A percentile compares a stretch with the other conserved stretches of the same genome.
Conservation (phyloP, 30 jellyfish, hydroid and myxozoan genomes). For the Hydractinia symbiolongicarpus region DNA sequence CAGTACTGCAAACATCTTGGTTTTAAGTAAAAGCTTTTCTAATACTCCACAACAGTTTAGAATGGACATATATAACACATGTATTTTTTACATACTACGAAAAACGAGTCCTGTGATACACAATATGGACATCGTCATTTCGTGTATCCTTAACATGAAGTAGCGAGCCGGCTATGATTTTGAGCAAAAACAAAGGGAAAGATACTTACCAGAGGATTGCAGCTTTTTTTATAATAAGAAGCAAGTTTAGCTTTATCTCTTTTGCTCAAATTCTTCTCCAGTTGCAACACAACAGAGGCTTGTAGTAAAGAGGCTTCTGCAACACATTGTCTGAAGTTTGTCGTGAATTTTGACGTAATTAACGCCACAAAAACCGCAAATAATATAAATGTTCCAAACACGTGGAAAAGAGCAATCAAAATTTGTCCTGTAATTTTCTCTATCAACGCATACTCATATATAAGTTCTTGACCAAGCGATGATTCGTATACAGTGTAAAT, state of each 20-base stretch:
- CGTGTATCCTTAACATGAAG: too few relatives aligned
- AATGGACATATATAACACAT: too few relatives aligned
- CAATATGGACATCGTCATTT: too few relatives aligned
- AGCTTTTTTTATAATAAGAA: conserved; percentile 4
- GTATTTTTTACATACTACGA: too few relatives aligned
- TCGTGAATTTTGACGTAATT: conserved; percentile 29
- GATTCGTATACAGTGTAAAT: conserved; percentile 20
- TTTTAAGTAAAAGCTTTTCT: too few relatives aligned
- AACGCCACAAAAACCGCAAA: conserved; percentile 25
- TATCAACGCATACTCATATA: neutral
- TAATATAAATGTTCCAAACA: conserved; percentile 15
- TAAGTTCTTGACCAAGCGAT: conserved; percentile 22
- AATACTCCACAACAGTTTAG: too few relatives aligned
- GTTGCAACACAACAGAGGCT: conserved; percentile 23
- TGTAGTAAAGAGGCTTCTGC: conserved; percentile 32
- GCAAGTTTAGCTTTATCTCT: conserved; percentile 18
- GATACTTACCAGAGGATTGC: conserved; percentile 31
- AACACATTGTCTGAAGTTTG: conserved; percentile 14
- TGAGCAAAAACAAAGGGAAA: neutral
- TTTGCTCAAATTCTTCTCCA: conserved; percentile 31
- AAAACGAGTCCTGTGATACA: too few relatives aligned
- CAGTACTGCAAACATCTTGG: too few relatives aligned
- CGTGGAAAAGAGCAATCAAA: conserved; percentile 16
- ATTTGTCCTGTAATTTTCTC: conserved; percentile 24
- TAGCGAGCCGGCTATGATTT: too few relatives aligned